Evolutionary conservation across 2,888 invertebrate species (phyloP), one percentile per base, ranked within the genome.

Genomic region (Drosophila ustulata): DNA sequence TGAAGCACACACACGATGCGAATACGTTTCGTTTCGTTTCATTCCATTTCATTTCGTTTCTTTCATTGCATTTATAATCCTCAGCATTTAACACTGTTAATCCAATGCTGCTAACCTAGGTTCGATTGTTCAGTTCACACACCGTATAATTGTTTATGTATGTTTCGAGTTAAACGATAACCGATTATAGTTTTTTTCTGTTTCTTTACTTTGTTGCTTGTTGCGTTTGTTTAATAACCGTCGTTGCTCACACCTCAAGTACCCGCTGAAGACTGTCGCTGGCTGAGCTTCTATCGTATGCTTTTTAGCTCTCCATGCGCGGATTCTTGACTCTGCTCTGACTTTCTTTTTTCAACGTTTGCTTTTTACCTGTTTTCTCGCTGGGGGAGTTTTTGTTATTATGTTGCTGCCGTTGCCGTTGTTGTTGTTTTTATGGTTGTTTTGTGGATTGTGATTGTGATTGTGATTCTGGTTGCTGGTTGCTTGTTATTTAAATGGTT

Each of bases 181-280:
- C 71, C 79, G 76, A 66, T 79, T 77, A 61, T 32, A 45, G 39
- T 28, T 55, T 49, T 32, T 46, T 43, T 56, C 18, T 18, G 18
- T 45, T 49, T 23, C 13, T 25, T 46, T 11, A 34, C 13, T 43
- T 62, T 67, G 41, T 34, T 41, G 34, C 56, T 46, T 55, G 13
- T 6, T 13, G 26, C 7, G 7, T 26, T 43, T 57, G 56, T 55
- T 39, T 43, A 61, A 59, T 74, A 58, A 68, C 76, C 87, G 87
- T 78, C 85, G 87, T 78, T 75, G 86, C 79, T 73, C 71, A 74
- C 80, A 71, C 71, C 61, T 83, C 75, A 81, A 82, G 78, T 86
- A 80, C 78, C 88, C 90, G 88, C 71, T 78, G 70, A 89, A 83
- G 91, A 90, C 90, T 90, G 90, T 84, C 86, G 79, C 69, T 81